phyloP scores from a whole-genome alignment of 2,888 invertebrate species.

The Agonopterix heracliana region DNA sequence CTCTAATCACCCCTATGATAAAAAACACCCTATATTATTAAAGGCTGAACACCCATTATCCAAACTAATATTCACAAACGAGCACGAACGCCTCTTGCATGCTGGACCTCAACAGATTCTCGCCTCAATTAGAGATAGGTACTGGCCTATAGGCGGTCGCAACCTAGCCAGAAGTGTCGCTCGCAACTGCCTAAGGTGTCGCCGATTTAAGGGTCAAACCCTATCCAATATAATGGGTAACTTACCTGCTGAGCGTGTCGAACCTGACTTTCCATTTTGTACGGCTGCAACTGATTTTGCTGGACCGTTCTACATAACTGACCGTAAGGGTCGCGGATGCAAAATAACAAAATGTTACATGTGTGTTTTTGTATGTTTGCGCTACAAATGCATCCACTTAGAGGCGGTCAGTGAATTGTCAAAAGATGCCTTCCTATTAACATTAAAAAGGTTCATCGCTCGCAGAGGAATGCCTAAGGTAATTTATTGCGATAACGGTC shows the following conservation, averaged over 20 bases:
- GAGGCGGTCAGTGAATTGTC: conserved; percentile 9
- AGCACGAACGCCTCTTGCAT: conserved; percentile 11
- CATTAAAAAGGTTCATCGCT: conserved; percentile 7
- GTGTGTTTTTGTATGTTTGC: conserved; percentile 11
- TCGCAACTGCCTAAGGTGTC: conserved; percentile 10
- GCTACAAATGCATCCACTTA: conserved; percentile 8
- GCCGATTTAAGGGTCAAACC: conserved; percentile 4
- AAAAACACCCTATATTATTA: conserved; percentile 13
- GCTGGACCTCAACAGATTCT: conserved; percentile 13
- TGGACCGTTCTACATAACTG: conserved; percentile 7
- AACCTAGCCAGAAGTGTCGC: conserved; percentile 9
- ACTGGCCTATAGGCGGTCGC: conserved; percentile 13
- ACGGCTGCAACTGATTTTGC: conserved; percentile 4
- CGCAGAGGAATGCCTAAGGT: conserved; percentile 7
- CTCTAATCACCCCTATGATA: conserved; percentile 5
- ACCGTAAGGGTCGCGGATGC: no score
- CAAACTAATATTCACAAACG: conserved; percentile 6
- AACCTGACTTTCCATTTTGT: conserved; percentile 10
- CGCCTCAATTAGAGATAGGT: conserved; percentile 6
- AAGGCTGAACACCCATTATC: conserved; percentile 5
- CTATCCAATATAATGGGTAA: conserved; percentile 12
- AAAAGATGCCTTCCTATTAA: conserved; percentile 5
- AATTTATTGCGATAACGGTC: conserved; percentile 1
- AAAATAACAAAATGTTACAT: conserved; percentile 14
- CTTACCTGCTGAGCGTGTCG: conserved; percentile 7